phyloP scores from a whole-genome alignment of 2,113 vertebrate genomes.

The Seriola aureovittata region DNA sequence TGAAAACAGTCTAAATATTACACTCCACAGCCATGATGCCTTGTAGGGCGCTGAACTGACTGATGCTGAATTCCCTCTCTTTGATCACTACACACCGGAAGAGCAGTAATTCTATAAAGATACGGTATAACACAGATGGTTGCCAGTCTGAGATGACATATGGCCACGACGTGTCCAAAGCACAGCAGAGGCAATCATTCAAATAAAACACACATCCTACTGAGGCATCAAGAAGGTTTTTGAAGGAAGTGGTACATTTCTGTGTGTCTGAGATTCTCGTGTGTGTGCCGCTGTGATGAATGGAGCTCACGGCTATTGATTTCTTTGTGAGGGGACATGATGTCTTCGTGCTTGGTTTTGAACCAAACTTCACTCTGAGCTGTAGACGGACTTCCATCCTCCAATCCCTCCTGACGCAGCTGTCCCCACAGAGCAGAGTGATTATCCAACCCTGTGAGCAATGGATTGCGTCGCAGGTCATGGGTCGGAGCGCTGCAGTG shows the following conservation, averaged over 20 bases:
- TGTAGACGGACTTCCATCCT: conserved; percentile 28
- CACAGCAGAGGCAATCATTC: background rate
- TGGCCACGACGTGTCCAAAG: background rate
- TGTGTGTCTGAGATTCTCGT: background rate
- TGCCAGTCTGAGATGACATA: background rate
- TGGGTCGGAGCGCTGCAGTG: conserved; percentile 9
- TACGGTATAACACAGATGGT: background rate
- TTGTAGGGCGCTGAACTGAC: background rate
- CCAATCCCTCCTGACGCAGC: conserved; percentile 24
- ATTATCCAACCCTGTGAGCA: conserved; percentile 38
- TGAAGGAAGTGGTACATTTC: background rate
- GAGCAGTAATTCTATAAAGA: background rate
- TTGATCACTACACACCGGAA: background rate
- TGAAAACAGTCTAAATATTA: conserved; percentile 21
- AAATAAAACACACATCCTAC: background rate
- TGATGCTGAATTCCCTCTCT: background rate
- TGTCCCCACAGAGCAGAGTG: conserved; percentile 18
- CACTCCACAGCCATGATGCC: background rate
- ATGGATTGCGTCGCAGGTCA: conserved; percentile 29
- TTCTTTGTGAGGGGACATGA: conserved; percentile 17
- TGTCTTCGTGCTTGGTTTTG: conserved; percentile 27
- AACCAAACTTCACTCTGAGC: conserved; percentile 21
- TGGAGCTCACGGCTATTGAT: conserved; percentile 56
- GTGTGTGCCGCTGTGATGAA: conserved; percentile 27
- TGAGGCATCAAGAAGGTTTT: background rate